A percentile compares a stretch with the other conserved stretches of the same genome.
These are phyloP conservation scores for Atrichornis clamosus DNA, from an alignment of 2,113 vertebrate species.

Conservation along the genomic window DNA sequence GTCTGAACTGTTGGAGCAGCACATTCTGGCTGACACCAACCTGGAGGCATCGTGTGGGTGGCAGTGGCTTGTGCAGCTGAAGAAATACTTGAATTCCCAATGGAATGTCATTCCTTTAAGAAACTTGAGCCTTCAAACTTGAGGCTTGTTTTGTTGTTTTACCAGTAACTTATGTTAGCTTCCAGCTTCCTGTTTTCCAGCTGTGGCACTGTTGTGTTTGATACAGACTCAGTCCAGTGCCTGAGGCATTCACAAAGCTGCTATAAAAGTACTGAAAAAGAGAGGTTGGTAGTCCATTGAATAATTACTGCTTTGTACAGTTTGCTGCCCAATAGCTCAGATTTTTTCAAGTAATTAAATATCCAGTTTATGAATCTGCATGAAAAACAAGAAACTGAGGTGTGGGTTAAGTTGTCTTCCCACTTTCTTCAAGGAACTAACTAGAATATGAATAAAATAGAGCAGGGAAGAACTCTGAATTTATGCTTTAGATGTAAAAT, in stretches of 20 bases:
- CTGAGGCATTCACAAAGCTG: neutral
- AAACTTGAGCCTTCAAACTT: conserved; percentile 4
- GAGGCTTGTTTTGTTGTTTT: conserved; percentile 26
- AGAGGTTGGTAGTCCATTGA: neutral
- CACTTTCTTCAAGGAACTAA: neutral
- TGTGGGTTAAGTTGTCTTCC: neutral
- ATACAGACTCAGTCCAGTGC: neutral
- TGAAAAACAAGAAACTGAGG: neutral
- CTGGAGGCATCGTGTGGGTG: neutral
- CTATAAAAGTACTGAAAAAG: neutral
- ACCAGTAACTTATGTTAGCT: neutral
- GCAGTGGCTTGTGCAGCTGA: conserved; percentile 28
- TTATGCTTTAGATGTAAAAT: neutral
- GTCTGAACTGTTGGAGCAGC: neutral
- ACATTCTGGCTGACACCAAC: neutral
- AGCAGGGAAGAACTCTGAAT: neutral
- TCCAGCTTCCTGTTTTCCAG: conserved; percentile 48
- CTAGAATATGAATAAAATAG: neutral
- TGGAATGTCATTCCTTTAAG: neutral
- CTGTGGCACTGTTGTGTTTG: conserved; percentile 5
- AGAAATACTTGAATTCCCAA: conserved; percentile 38
- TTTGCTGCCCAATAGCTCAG: neutral
- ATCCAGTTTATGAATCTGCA: neutral
- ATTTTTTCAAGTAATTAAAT: neutral
- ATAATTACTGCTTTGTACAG: neutral